Evolutionary conservation across 2,888 invertebrate genomes (phyloP), one percentile per base, ranked within the genome.

Genomic region (Dryadula phaetusa): DNA sequence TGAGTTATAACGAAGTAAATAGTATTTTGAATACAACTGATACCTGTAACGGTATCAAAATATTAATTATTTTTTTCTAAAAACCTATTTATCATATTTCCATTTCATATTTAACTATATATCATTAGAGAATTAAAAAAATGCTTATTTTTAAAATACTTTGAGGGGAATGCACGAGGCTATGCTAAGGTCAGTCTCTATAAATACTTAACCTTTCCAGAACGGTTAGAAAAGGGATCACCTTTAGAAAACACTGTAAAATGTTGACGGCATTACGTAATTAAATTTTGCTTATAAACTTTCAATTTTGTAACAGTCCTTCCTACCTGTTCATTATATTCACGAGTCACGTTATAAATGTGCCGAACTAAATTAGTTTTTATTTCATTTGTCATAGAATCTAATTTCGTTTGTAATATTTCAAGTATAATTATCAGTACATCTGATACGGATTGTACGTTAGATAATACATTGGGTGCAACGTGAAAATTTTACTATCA

Each of bases 261-360:
- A 37, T 12, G n/a, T 12, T 46, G 34, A 16, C 18, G 32, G 18
- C 46, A n/a, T 25, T 18, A 28, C 20, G n/a, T 65, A 63, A 67
- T 67, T 67, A 67, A 67, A 67, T 63, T 67, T 67, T 52, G 58
- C 52, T 67, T 67, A 44, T 56, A 58, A 63, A 67, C 62, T 67
- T 58, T 67, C 52, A 52, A 20, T 63, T 67, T 52, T 25, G 40
- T 25, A 56, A 56, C 52, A 53, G 8, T 56, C 10, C 40, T 40
- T 40, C 40, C 56, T 40, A 56, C 40, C 40, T 56, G 56, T 56
- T 40, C 40, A 40, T 56, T 56, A 56, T 56, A 40, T 56, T 56
- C 22, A 56, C 56, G n/a, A 64, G 22, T 46, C 54, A 54, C 44
- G 64, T 22, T n/a, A 54, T 14, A 56, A 37, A 0, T 34, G 34